Conservation (phyloP, 2,797 vertebrate genomes). For the Crenichthys baileyi region DNA sequence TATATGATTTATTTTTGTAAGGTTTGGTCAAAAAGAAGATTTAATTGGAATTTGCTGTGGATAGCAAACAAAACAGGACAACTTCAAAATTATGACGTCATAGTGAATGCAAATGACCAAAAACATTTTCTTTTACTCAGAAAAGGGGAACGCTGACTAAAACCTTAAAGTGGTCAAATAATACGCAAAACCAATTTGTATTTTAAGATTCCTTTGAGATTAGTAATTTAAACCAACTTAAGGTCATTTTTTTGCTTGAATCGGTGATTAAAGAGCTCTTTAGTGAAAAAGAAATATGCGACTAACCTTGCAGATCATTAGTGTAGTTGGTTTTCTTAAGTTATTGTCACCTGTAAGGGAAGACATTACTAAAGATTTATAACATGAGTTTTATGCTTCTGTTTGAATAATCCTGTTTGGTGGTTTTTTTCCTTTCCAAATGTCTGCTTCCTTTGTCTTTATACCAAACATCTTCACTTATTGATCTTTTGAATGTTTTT, state of each 20-base stretch:
- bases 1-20: too few species aligned
- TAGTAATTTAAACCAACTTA: neutral
- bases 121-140: too few species aligned
- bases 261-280: neutral
- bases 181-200: neutral
- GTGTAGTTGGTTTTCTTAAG: neutral
- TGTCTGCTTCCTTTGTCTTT: neutral
- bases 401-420: neutral
- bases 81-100: too few species aligned
- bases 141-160: too few species aligned
- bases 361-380: neutral
- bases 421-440: neutral
- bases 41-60: too few species aligned
- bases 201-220: too few species aligned
- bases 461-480: neutral
- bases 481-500: neutral
- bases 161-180: neutral
- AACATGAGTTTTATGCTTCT: neutral
- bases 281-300: neutral
- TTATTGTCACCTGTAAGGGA: neutral
- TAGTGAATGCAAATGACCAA: too few species aligned
- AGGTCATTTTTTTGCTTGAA: neutral
- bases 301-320: neutral
- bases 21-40: too few species aligned
- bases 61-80: too few species aligned